Conservation (phyloP, 2,113 vertebrate species). For the Chlorodrepanis virens region DNA sequence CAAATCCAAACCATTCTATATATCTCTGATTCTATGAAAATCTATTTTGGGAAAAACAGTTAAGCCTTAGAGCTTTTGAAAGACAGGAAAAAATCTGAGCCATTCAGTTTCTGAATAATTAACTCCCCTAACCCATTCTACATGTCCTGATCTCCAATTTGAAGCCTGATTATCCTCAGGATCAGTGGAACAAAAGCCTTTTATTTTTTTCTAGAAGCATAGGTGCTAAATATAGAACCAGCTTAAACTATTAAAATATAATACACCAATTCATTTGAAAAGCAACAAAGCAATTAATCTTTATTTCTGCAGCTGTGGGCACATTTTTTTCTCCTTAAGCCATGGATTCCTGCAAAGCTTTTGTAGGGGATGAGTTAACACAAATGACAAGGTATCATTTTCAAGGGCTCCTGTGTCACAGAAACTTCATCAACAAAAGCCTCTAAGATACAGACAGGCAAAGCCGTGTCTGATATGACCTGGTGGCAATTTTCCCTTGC, state of each 20-base stretch:
- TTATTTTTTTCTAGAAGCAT: slow-evolving; percentile 1
- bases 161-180: background rate
- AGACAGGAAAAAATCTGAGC: background rate
- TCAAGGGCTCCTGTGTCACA: background rate
- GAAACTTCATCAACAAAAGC: background rate
- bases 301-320: background rate
- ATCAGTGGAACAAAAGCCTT: background rate
- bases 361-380: background rate
- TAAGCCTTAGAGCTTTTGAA: background rate
- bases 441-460: background rate
- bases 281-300: background rate
- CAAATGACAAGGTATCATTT: background rate
- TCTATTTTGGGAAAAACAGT: background rate
- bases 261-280: background rate
- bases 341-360: background rate
- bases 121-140: background rate
- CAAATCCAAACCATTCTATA: too few species aligned
- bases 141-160: background rate
- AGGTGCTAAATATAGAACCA: slow-evolving; percentile 15
- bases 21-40: background rate
- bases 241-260: background rate
- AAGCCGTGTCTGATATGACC: background rate
- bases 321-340: background rate
- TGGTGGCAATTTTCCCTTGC: background rate
- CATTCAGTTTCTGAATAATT: background rate